Percentiles rank a stretch among this genome's conserved stretches.
These are phyloP conservation scores for Mionectes macconnelli DNA, from an alignment of 2,113 vertebrate genomes.

Conservation along the genomic window DNA sequence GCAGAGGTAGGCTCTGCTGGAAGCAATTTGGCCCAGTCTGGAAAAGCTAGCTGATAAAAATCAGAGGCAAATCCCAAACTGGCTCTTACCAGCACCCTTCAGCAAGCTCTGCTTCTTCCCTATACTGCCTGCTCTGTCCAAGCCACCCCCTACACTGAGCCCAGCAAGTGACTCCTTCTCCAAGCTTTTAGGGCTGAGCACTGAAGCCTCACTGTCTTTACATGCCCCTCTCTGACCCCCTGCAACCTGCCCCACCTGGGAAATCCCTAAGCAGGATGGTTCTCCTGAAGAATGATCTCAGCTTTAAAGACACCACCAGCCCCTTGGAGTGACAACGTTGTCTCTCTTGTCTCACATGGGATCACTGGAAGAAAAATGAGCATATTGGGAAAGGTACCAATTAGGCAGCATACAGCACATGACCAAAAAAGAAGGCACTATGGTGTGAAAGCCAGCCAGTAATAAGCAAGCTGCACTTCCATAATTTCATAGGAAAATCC, in stretches of 20 bases:
- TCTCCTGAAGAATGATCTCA: not conserved
- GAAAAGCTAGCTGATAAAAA: constrained; percentile 10
- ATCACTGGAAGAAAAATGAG: constrained; percentile 13
- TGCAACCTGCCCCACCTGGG: not conserved
- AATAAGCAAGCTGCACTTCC: constrained; percentile 37
- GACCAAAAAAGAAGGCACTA: constrained; percentile 1
- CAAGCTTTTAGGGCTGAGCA: not conserved
- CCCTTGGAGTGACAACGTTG: not conserved
- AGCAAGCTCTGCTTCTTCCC: not conserved
- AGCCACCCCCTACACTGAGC: fast-evolving
- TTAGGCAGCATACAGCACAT: not conserved
- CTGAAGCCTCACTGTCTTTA: not conserved
- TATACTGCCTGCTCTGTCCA: not conserved
- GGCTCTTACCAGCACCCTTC: not conserved
- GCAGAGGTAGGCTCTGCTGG: constrained; percentile 32
- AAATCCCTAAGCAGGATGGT: not conserved
- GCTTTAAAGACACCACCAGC: not conserved
- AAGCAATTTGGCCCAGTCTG: constrained; percentile 43
- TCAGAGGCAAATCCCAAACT: constrained; percentile 7
- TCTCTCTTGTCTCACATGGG: not conserved
- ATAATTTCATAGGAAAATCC: constrained; percentile 61
- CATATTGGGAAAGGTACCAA: constrained; percentile 25
- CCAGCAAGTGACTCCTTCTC: not conserved
- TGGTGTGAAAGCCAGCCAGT: constrained; percentile 36
- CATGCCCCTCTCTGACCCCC: fast-evolving